Conservation (phyloP, 2,113 vertebrate genomes). For the Mormoops blainvillei region DNA sequence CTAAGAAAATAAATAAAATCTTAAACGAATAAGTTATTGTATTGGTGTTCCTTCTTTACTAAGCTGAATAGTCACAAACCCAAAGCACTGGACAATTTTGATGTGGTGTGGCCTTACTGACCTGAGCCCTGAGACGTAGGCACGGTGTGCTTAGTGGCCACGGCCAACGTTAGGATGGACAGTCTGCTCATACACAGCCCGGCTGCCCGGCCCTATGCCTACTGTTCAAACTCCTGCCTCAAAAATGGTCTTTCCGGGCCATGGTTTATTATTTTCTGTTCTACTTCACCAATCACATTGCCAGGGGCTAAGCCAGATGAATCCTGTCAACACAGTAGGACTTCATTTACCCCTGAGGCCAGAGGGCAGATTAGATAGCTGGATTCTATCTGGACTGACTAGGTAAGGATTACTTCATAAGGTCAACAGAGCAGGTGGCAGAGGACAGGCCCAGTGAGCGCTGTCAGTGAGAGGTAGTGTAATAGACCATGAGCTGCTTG, state of each 20-base stretch:
- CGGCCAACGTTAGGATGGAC: neutral
- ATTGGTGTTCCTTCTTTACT: neutral
- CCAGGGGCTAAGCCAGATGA: constrained; percentile 5
- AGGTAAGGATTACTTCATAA: constrained; percentile 2
- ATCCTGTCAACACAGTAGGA: constrained; percentile 40
- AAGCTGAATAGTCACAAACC: neutral
- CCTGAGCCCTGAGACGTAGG: neutral
- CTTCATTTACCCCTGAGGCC: constrained; percentile 17
- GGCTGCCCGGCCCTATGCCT: neutral
- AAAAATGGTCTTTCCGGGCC: constrained; percentile 9
- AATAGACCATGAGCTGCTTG: neutral
- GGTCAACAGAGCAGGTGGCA: neutral
- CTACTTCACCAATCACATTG: constrained; percentile 51
- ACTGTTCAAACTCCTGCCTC: constrained; percentile 14
- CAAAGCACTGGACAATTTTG: neutral
- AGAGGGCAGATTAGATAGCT: constrained; percentile 31
- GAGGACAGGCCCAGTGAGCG: neutral
- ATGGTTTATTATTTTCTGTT: constrained; percentile 59
- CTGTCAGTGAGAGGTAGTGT: neutral
- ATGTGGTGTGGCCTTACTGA: neutral
- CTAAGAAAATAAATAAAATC: too few species aligned
- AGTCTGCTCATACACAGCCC: neutral
- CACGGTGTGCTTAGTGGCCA: neutral
- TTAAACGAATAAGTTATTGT: neutral
- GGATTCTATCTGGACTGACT: neutral